Base-by-base conservation (phyloP, 2,113 vertebrate species). In the Oryzias celebensis region DNA sequence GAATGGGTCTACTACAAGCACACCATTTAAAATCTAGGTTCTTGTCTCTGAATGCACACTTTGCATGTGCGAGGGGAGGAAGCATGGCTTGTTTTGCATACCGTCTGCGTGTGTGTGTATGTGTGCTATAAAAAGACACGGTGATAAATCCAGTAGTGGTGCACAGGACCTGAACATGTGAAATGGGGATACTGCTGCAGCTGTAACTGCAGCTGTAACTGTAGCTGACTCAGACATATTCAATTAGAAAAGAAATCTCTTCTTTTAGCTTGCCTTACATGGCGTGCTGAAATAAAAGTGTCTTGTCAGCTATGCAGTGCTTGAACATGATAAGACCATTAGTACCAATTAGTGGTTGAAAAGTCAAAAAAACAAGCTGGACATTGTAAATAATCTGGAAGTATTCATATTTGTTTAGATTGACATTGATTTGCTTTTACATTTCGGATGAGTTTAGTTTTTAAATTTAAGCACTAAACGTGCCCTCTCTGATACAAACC, bases 41-140 rank as follows among this genome's bases (percentile, higher is more conserved):
- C 36, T 36, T 10, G 26, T 10, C 36, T 12, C 36, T 3, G 36
- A 36, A 36, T 36, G 36, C 36, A 36, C 36, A 10, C 36, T 83
- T 68, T 78, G 60, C 73, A 72, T 77, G 48, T 44, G 46, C 1
- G 20, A 55, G 43, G 4, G 20, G 1, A 64, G 15, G 70, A 15
- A 52, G 22, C 58, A 46, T 42, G 28, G 31, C 8, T 41, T 69
- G 69, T 42, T 70, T 70, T 67, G 63, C 60, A 74, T 45, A 15
- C 22, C 15, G 13, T 53, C 14, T 47, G 42, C 52, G 24, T 3
- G 12, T 54, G 31, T 10, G 31, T 3, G 36, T 36, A 10, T 58
- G 64, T 64, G 49, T 43, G 13, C 7, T 3, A 18, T 62, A 12
- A 59, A 53, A 41, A 54, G 0, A 58, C 50, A 41, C 51, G 57